Percentiles rank a stretch among this genome's conserved stretches.
Conservation (phyloP, 35 echinoderm and acorn worm genomes). For the Eucidaris tribuloides region DNA sequence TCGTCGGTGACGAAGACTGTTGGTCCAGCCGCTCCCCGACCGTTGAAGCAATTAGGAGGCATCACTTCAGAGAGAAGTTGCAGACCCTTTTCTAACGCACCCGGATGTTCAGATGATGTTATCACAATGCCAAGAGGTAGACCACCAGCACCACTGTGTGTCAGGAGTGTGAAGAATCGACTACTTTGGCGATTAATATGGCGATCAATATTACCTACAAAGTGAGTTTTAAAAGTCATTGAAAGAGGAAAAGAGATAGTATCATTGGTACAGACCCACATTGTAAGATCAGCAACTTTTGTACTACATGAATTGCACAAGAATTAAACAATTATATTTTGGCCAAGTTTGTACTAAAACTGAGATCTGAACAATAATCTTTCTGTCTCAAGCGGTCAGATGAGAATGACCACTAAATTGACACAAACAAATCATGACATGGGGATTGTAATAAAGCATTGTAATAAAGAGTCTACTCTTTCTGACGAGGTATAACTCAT, state of each 20-base stretch:
- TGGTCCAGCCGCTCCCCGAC: constrained; percentile 24
- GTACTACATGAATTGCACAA: no score
- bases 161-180: constrained; percentile 33
- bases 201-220: constrained; percentile 46
- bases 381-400: no score
- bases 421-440: no score
- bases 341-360: no score
- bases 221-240: not conserved
- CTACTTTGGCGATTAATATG: no score
- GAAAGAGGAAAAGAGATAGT: no score
- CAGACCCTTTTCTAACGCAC: constrained; percentile 5
- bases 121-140: constrained; percentile 44
- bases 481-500: not conserved
- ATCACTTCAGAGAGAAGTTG: constrained; percentile 15
- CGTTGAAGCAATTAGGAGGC: constrained; percentile 5
- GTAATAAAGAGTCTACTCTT: not conserved
- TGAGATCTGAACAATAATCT: no score
- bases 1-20: constrained; percentile 76
- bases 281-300: no score
- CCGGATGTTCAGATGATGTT: constrained; percentile 10
- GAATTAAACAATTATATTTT: no score
- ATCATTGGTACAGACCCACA: no score
- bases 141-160: constrained; percentile 50
- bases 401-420: no score
- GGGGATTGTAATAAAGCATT: no score